Conservation (phyloP, 2,888 invertebrate genomes). For the Steinernema hermaphroditum region DNA sequence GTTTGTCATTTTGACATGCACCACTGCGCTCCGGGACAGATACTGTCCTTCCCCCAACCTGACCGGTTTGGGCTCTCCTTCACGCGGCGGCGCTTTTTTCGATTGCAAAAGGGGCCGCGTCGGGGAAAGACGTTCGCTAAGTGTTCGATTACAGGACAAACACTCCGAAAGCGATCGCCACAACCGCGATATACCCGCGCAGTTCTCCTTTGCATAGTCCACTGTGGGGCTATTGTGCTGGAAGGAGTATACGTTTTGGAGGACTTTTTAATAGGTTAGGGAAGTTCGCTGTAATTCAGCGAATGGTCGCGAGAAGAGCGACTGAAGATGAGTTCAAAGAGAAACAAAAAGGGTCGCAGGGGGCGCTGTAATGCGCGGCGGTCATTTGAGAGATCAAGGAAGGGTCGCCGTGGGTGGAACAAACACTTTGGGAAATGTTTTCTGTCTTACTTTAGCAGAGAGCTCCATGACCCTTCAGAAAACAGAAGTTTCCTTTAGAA, state of each 20-base stretch:
- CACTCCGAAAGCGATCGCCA: not conserved
- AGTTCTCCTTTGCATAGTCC: no score
- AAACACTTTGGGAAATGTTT: not conserved
- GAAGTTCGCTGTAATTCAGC: no score
- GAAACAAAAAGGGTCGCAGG: not conserved
- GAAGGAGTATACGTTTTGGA: no score
- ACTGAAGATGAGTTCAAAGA: no score
- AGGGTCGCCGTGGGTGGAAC: not conserved
- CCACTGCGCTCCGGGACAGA: no score
- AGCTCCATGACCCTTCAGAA: not conserved
- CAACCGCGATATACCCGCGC: no score
- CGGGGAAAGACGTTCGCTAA: not conserved
- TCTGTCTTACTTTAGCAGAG: not conserved
- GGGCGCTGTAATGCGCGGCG: not conserved
- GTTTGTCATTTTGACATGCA: no score
- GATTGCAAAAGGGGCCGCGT: not conserved
- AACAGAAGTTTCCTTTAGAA: not conserved
- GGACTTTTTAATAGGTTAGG: no score
- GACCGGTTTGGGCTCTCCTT: not conserved
- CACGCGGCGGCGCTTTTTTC: not conserved
- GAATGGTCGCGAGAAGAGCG: no score
- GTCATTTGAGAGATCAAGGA: not conserved
- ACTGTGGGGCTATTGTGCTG: no score
- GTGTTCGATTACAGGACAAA: constrained; percentile 5
- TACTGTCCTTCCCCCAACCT: no score